Conservation (phyloP, 2,888 invertebrate species). For the Stenodema calcarata region DNA sequence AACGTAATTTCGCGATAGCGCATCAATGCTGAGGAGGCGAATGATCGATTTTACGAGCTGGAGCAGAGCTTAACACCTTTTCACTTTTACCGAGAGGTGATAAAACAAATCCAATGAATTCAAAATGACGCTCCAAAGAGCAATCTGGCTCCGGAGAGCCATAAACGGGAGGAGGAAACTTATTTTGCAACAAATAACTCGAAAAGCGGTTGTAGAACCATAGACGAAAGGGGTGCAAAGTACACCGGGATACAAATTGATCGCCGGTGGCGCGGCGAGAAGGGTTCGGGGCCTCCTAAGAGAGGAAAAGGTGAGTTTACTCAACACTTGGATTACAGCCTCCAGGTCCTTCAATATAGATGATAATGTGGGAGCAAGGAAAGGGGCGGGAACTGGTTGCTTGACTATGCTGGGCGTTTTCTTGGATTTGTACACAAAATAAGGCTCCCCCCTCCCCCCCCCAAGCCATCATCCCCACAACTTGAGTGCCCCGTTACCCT, state of each 20-base stretch:
- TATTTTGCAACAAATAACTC: constrained; percentile 3
- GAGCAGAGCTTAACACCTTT: neutral
- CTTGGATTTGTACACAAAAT: constrained; percentile 44
- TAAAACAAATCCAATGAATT: constrained; percentile 36
- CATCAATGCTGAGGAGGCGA: neutral
- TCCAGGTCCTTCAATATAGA: constrained; percentile 44
- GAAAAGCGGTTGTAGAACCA: constrained; percentile 2
- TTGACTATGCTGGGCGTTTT: constrained; percentile 38
- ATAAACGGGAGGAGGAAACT: neutral
- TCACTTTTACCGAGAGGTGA: constrained; percentile 9
- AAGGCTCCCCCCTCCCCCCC: neutral
- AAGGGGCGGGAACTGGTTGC: neutral
- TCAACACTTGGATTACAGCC: constrained; percentile 44
- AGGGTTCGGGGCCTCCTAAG: neutral
- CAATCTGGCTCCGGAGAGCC: neutral
- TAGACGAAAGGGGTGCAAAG: neutral
- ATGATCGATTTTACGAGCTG: constrained; percentile 19
- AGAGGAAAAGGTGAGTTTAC: constrained; percentile 35
- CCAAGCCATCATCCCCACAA: no score
- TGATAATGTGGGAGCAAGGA: constrained; percentile 35
- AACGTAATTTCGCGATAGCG: neutral
- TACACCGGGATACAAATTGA: constrained; percentile 30
- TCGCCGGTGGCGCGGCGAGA: neutral
- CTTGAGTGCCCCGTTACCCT: neutral
- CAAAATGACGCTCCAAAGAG: constrained; percentile 14